phyloP scores from a whole-genome alignment of 2,888 invertebrate species.

The Drosophila limbata region DNA sequence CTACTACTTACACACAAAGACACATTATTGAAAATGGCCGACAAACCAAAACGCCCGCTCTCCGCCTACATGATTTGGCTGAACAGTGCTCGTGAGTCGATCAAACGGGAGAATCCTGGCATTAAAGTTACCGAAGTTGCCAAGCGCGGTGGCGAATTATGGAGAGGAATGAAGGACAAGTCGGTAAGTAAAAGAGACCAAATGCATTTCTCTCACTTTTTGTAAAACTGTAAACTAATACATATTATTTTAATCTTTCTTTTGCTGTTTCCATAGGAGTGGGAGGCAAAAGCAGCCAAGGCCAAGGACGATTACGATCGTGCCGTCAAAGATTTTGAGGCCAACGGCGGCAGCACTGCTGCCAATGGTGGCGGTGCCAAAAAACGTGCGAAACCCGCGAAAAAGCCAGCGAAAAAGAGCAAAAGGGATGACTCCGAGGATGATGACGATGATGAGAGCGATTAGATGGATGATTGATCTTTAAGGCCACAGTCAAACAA shows the following conservation, averaged over 20 bases:
- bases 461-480: constrained; percentile 84
- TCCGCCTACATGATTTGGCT: constrained; percentile 98
- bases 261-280: constrained; percentile 88
- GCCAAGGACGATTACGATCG: constrained; percentile 95
- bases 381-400: constrained; percentile 85
- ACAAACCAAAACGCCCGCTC: constrained; percentile 96
- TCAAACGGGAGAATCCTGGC: constrained; percentile 96
- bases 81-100: constrained; percentile 93
- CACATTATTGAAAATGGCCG: constrained; percentile 88
- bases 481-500: constrained; percentile 38
- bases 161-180: constrained; percentile 96
- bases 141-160: constrained; percentile 97
- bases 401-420: constrained; percentile 86
- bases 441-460: constrained; percentile 88
- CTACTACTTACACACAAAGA: constrained; percentile 48
- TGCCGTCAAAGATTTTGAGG: constrained; percentile 95
- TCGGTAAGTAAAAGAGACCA: constrained; percentile 86
- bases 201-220: background rate
- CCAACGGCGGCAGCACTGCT: constrained; percentile 88
- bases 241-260: constrained; percentile 3
- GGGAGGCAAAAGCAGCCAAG: constrained; percentile 95
- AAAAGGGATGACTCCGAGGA: constrained; percentile 89
- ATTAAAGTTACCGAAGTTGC: constrained; percentile 96
- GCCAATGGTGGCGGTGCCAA: constrained; percentile 86
- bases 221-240: background rate